Evolutionary conservation across 2,797 vertebrate genomes (phyloP).

Genomic region (Pangasius krempfi): DNA sequence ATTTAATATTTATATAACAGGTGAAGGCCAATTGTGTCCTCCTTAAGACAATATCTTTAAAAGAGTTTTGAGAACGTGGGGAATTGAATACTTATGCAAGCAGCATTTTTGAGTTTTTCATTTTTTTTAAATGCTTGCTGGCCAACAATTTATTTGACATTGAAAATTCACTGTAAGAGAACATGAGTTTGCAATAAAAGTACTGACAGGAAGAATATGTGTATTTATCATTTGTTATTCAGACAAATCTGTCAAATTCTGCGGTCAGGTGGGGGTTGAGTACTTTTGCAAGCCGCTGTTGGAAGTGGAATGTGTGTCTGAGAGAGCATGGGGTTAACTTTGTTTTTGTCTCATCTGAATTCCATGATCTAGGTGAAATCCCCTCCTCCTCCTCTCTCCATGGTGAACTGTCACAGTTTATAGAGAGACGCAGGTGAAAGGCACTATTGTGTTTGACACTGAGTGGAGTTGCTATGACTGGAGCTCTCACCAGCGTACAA

Average conservation of each 20-base stretch:
- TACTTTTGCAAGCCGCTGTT: neutral
- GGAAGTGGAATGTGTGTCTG: no score
- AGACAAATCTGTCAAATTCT: neutral
- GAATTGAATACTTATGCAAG: neutral
- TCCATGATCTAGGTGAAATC: constrained; percentile 33
- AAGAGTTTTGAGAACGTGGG: neutral
- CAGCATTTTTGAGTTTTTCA: neutral
- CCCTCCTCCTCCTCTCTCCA: constrained; percentile 28
- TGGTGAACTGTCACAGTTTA: constrained; percentile 42
- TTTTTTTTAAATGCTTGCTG: neutral
- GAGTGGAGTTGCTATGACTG: constrained; percentile 13
- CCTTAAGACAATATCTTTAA: neutral
- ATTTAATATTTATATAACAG: neutral
- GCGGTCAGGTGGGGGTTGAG: neutral
- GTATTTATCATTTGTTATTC: neutral
- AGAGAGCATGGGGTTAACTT: constrained; percentile 41
- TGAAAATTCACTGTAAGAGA: neutral
- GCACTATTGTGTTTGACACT: constrained; percentile 49
- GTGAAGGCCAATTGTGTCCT: neutral
- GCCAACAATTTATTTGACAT: no score
- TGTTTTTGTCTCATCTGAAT: constrained; percentile 41
- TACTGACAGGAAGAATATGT: neutral
- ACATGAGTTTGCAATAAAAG: neutral
- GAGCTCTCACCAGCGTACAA: constrained; percentile 66
- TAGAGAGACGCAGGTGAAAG: constrained; percentile 44